Percentiles rank a stretch among this genome's conserved stretches.
Conservation (phyloP, 1,140 invertebrate species). For the Cherax quadricarinatus region DNA sequence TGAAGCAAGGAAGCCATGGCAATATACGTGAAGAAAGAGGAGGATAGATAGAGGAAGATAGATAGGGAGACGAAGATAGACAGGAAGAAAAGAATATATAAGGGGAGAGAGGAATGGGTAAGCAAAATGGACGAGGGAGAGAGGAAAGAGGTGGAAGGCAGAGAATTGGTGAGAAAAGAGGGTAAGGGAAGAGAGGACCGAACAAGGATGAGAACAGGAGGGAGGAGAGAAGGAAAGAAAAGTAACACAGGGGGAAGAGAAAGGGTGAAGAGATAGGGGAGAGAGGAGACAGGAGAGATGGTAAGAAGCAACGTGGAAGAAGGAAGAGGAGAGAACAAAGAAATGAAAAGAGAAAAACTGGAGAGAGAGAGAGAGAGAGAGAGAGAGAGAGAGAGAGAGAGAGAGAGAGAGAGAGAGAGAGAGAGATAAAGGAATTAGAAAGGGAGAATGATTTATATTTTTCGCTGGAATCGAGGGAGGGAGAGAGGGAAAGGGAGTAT, state of each 20-base stretch:
- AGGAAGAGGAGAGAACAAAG: background rate
- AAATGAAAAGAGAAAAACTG: background rate
- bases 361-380: background rate
- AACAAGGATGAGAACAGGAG: background rate
- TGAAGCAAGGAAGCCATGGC: background rate
- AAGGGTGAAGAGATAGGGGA: background rate
- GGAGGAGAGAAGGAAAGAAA: background rate
- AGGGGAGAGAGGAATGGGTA: no score
- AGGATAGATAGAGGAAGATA: constrained; percentile 1
- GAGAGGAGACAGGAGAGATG: background rate
- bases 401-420: background rate
- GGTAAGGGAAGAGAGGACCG: background rate
- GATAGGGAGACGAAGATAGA: no score
- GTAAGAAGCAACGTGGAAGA: background rate
- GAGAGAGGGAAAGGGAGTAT: background rate
- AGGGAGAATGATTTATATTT: background rate
- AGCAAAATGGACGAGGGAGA: no score
- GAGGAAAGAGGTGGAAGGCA: no score
- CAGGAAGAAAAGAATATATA: no score
- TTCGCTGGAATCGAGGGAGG: background rate
- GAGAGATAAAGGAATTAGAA: background rate
- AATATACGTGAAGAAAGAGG: background rate
- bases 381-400: background rate
- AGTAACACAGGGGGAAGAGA: no score
- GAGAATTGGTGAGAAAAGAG: no score